Percentiles rank a stretch among this genome's conserved stretches.
Conservation (phyloP, 2,113 vertebrate genomes). For the Okapia johnstoni region DNA sequence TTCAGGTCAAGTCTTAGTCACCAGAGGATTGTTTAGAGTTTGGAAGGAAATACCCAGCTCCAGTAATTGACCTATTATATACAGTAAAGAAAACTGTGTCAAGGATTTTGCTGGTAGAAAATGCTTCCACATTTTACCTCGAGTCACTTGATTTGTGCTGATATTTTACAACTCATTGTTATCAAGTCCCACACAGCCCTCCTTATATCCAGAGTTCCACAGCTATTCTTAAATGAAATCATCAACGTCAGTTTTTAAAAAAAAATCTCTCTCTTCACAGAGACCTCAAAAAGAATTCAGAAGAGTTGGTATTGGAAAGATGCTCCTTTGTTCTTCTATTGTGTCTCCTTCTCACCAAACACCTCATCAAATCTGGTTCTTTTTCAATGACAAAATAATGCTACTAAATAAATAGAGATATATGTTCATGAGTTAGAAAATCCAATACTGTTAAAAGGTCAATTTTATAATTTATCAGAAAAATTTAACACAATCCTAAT, state of each 20-base stretch:
- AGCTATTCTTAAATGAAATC: neutral
- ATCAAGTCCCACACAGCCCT: neutral
- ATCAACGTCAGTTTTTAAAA: neutral
- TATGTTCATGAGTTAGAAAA: neutral
- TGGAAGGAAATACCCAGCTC: neutral
- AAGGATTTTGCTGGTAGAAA: neutral
- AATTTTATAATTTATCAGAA: neutral
- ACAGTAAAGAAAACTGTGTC: neutral
- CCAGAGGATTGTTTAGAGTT: neutral
- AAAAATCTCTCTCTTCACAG: neutral
- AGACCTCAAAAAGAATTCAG: neutral
- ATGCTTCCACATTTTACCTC: neutral
- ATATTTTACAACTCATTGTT: neutral
- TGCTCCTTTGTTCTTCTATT: neutral
- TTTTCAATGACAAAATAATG: neutral
- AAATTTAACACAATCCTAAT: neutral
- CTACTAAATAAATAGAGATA: neutral
- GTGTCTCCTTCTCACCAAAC: neutral
- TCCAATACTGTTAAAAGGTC: neutral
- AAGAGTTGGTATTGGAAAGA: neutral
- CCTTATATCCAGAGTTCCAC: neutral
- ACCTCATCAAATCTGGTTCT: neutral
- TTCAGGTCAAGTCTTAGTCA: neutral
- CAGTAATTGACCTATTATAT: neutral
- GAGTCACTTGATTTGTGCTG: neutral